Evolutionary conservation across 2,888 invertebrate species (phyloP), one percentile per base, ranked within the genome.

Genomic region (Crematogaster levior): DNA sequence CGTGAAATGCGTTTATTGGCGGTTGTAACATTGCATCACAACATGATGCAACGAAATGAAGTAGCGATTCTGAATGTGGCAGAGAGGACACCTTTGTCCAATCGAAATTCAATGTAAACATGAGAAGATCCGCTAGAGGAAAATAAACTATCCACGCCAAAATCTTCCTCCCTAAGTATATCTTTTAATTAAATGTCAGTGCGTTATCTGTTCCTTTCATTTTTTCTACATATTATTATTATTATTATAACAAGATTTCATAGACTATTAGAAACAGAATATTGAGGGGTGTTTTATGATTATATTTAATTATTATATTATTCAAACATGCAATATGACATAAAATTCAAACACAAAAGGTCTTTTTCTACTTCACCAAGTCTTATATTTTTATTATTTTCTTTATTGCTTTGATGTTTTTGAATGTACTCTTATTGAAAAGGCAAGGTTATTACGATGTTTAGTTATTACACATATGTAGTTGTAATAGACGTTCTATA

Each of bases 91-190:
- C 40, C 77, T 86, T 87, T 90, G 74, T 60, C 73, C 90, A 91
- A 91, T 91, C 84, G 90, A 90, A 90, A 90, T 88, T 85, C 89
- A 81, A 91, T 91, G 88, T 81, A 75, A 63, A 70, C 85, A 81
- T 51, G 12, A 21, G 9, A 60, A 80, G 58, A 18, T 48, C 58
- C 21, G 60, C 74, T 72, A 74, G 74, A 75, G 53, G 30, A 24
- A 15, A 15, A 58, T 27, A 53, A n/a, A n/a, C n/a, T n/a, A n/a
- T n/a, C n/a, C n/a, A 72, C 79, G 51, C 34, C 66, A 34, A 34
- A 73, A 60, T 61, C 58, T 37, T 51, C 63, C 56, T 46, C 63
- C 68, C 34, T 40, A 30, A 6, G 15, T 10, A 5, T 46, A 46
- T 56, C 70, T 40, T 85, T 85, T 51, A 85, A 87, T 86, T 85